phyloP scores from a whole-genome alignment of 2,113 vertebrate genomes.

The Otolemur garnettii region DNA sequence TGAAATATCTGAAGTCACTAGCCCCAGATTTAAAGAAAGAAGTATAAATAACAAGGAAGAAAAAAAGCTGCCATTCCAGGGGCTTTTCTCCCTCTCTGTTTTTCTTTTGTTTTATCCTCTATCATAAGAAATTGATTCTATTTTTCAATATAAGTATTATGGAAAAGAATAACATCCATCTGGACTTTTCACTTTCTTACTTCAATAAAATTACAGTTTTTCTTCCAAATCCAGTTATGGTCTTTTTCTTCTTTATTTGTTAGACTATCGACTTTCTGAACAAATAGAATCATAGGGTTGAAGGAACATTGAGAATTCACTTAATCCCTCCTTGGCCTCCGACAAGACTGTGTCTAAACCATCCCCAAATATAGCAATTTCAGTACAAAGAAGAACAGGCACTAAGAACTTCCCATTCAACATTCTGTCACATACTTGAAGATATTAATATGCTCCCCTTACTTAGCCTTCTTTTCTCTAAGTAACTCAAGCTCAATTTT shows the following conservation, averaged over 20 bases:
- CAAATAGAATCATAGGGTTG: conserved; percentile 71
- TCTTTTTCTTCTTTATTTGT: not conserved
- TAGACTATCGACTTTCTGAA: conserved; percentile 66
- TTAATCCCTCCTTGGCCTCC: conserved; percentile 78
- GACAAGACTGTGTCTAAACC: conserved; percentile 75
- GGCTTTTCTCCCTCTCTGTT: not conserved
- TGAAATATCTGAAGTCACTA: conserved; percentile 38
- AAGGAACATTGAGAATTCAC: conserved; percentile 76
- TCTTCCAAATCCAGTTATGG: conserved; percentile 42
- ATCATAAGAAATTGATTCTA: conserved; percentile 53
- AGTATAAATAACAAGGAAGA: conserved; percentile 31
- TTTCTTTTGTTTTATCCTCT: conserved; percentile 7
- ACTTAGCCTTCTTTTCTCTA: conserved; percentile 49
- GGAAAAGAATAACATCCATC: conserved; percentile 56
- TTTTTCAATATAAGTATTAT: conserved; percentile 52
- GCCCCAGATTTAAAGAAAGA: conserved; percentile 47
- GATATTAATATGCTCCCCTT: conserved; percentile 60
- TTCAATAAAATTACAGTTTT: conserved; percentile 60
- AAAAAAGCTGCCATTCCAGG: conserved; percentile 22
- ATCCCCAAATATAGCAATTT: conserved; percentile 80
- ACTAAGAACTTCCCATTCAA: conserved; percentile 70
- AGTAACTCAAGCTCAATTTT: conserved; percentile 51
- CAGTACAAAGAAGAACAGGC: conserved; percentile 70
- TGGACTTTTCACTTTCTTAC: conserved; percentile 52
- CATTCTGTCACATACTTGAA: conserved; percentile 72